Percentiles rank a stretch among this genome's conserved stretches.
These are phyloP conservation scores for Larimichthys crocea DNA, from an alignment of 2,113 vertebrate genomes.

Conservation along the genomic window DNA sequence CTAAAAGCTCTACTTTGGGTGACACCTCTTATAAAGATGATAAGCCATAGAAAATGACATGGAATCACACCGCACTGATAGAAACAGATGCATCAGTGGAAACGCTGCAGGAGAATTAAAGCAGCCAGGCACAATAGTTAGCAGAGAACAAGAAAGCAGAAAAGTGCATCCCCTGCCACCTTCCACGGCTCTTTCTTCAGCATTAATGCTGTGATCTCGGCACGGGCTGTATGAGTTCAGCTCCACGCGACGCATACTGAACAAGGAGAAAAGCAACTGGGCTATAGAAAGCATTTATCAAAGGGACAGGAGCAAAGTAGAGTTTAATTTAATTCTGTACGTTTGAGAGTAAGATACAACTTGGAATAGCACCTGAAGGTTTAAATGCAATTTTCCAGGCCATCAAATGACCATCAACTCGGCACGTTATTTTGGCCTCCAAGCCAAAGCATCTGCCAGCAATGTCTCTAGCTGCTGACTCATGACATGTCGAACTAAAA, in stretches of 20 bases:
- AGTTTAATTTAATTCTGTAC: constrained; percentile 78
- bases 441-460: constrained; percentile 68
- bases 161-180: constrained; percentile 2
- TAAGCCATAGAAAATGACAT: constrained; percentile 59
- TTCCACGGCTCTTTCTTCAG: background rate
- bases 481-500: constrained; percentile 55
- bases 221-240: constrained; percentile 25
- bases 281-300: constrained; percentile 68
- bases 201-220: constrained; percentile 28
- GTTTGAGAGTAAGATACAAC: constrained; percentile 72
- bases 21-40: constrained; percentile 74
- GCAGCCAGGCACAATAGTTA: constrained; percentile 12
- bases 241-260: constrained; percentile 43
- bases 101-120: constrained; percentile 45
- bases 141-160: constrained; percentile 33
- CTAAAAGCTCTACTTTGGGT: constrained; percentile 69
- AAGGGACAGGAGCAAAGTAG: constrained; percentile 57
- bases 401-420: constrained; percentile 83
- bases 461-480: constrained; percentile 69
- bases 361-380: constrained; percentile 82
- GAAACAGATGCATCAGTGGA: constrained; percentile 56
- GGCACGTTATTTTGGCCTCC: constrained; percentile 68
- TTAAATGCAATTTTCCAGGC: constrained; percentile 87
- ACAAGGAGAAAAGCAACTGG: constrained; percentile 2
- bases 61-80: constrained; percentile 44